A percentile compares a stretch with the other conserved stretches of the same genome.
Evolutionary conservation across 2,888 invertebrate genomes (phyloP).

Genomic region (Germaria angustata): DNA sequence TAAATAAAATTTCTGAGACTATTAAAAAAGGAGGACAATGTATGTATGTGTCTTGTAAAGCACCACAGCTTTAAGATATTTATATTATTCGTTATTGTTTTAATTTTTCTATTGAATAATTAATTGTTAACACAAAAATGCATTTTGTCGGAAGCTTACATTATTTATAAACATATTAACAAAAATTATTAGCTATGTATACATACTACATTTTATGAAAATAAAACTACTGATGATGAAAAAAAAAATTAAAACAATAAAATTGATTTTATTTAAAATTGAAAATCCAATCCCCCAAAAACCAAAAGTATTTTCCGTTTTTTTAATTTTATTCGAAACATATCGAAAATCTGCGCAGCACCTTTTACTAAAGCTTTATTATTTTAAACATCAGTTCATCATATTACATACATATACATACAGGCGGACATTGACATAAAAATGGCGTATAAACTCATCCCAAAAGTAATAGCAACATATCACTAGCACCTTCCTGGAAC

Average conservation of each 20-base stretch:
- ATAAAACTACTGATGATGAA: conserved; percentile 32
- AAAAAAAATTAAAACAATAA: conserved; percentile 45
- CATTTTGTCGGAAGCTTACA: conserved; percentile 64
- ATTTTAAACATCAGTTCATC: conserved; percentile 22
- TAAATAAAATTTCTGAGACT: conserved; percentile 23
- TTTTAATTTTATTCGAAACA: conserved; percentile 19
- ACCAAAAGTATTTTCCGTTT: not conserved
- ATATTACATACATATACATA: not conserved
- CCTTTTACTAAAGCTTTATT: conserved; percentile 39
- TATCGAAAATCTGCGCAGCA: conserved; percentile 47
- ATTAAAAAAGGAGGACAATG: conserved; percentile 5
- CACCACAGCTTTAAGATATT: conserved; percentile 61
- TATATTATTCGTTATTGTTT: conserved; percentile 44
- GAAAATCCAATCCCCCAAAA: conserved; percentile 11
- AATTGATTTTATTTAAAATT: conserved; percentile 54
- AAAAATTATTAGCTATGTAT: conserved; percentile 62
- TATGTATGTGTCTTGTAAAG: conserved; percentile 65
- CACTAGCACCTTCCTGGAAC: conserved; percentile 7
- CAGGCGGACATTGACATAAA: not conserved
- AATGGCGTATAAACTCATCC: conserved; percentile 25
- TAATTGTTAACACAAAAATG: conserved; percentile 65
- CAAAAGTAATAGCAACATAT: not conserved
- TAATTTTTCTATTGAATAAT: conserved; percentile 56
- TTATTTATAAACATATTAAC: conserved; percentile 69
- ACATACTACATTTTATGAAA: conserved; percentile 59